Percentiles rank a stretch among this genome's conserved stretches.
These are phyloP conservation scores for Peromyscus eremicus DNA, from an alignment of 2,797 vertebrate genomes.

Conservation along the genomic window DNA sequence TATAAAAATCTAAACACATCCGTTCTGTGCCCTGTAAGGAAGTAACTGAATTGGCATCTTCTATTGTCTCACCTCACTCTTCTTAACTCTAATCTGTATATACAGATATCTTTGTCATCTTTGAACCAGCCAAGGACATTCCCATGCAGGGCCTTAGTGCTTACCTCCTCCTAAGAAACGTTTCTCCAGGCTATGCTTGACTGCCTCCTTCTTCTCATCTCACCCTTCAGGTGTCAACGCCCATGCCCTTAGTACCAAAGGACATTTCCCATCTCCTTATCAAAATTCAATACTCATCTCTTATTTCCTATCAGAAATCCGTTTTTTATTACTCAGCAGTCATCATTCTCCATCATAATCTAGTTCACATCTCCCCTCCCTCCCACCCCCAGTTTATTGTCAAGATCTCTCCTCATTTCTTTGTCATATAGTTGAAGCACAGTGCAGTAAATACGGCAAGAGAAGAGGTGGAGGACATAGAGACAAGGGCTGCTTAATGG, in stretches of 20 bases:
- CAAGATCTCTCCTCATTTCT: background rate
- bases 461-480: background rate
- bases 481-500: conserved; percentile 28
- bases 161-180: background rate
- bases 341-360: conserved; percentile 19
- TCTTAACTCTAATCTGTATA: background rate
- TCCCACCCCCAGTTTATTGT: background rate
- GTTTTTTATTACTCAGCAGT: background rate
- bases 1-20: background rate
- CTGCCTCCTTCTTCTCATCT: background rate
- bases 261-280: background rate
- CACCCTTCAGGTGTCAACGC: background rate
- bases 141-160: background rate
- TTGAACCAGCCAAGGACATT: background rate
- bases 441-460: background rate
- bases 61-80: background rate
- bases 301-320: background rate
- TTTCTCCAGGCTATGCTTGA: background rate
- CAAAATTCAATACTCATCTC: background rate
- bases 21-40: background rate
- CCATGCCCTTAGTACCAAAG: background rate
- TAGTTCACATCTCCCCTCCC: background rate
- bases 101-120: background rate
- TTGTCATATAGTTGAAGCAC: background rate
- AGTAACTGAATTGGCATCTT: background rate